Base-by-base conservation (phyloP, 1,140 invertebrate species). In the Macrotrachela quadricornifera region DNA sequence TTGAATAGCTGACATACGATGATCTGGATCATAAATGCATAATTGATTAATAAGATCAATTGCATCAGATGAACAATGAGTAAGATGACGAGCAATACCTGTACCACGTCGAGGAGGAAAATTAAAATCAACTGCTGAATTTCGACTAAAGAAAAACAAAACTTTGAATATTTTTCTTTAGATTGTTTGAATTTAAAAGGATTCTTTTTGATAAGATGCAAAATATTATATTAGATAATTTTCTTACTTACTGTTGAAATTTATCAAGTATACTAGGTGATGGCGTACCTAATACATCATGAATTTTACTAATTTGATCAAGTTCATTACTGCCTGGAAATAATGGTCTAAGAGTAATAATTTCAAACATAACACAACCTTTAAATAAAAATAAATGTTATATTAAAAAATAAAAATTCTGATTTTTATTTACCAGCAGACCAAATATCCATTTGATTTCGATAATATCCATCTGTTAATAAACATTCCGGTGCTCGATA, bases 361-460 rank as follows among this genome's bases (percentile, higher is more conserved):
- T 30, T 30, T 30, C 21, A 30, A 4, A 30, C 21, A 30, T 30
- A 4, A 30, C 21, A 30, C 21, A 30, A 30, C 21, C 21, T 30
- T 30, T n/a, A 8, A 30, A 30, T 30, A 30, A 30, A 4, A 30
- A 30, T 30, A 30, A 30, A 30, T 4, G 3, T 30, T 30, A 30
- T 30, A 30, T 4, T 4, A 30, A 30, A 4, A 30, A 30, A 30
- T 30, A 30, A 30, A 30, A 30, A 30, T 30, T 30, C 8, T 30
- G 8, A 8, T n/a, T n/a, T n/a, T 30, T 8, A 78, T 64, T 78
- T 80, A 8, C 79, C 79, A 6, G 73, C 68, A 40, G 78, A 77
- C 79, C 79, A 80, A 42, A 80, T 69, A 60, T 80, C 78, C 77
- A 80, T 79, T 66, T 79, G 79, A 30, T 74, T 73, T 3, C 72